Percentiles rank a stretch among this genome's conserved stretches.
Conservation (phyloP, 92 coral and sea anemone genomes). For the Desmophyllum pertusum region DNA sequence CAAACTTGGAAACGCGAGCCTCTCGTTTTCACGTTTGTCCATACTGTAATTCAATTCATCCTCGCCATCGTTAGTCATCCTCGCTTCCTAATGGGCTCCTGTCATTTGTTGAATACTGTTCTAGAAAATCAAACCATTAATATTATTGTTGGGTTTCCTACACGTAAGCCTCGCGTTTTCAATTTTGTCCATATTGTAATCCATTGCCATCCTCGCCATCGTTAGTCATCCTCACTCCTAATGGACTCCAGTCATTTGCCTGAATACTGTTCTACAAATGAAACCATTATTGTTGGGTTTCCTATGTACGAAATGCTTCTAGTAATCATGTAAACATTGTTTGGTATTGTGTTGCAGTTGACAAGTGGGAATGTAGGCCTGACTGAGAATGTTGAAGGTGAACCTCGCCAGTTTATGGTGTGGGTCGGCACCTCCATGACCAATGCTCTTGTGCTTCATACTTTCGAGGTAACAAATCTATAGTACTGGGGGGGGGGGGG, state of each 20-base stretch:
- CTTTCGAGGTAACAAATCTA: constrained; percentile 81
- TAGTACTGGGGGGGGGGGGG: too few relatives aligned
- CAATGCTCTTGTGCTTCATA: constrained; percentile 90
- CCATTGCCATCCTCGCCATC: not conserved
- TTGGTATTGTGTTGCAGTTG: constrained; percentile 49
- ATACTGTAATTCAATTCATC: not conserved
- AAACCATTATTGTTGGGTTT: not conserved
- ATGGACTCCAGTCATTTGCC: not conserved
- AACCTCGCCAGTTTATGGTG: constrained; percentile 88
- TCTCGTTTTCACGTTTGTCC: not conserved
- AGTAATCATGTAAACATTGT: not conserved
- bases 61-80: not conserved
- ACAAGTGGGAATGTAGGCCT: constrained; percentile 84
- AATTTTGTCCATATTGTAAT: not conserved
- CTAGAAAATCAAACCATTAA: not conserved
- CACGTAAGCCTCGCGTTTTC: not conserved
- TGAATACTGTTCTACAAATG: not conserved
- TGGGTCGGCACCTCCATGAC: constrained; percentile 94
- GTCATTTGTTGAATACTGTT: not conserved
- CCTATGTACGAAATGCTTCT: not conserved
- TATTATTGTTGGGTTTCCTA: not conserved
- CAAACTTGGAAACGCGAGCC: too few relatives aligned
- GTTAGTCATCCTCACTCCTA: not conserved
- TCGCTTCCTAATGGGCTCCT: not conserved
- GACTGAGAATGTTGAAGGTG: constrained; percentile 87